Conservation (phyloP, 2,888 invertebrate species). For the Erebia palarica region DNA sequence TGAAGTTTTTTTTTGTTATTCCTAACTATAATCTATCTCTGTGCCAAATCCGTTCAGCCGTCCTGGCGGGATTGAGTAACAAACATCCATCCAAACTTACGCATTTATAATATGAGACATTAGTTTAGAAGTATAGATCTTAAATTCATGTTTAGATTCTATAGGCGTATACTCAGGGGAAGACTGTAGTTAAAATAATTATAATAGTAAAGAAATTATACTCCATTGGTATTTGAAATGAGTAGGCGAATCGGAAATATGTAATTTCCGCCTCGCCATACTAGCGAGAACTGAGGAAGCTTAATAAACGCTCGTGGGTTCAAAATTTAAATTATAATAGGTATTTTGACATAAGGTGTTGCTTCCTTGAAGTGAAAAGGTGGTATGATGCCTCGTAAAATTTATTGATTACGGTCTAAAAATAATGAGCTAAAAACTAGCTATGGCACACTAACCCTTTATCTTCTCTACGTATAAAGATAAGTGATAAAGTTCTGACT, state of each 20-base stretch:
- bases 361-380: not conserved
- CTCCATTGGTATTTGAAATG: constrained; percentile 20
- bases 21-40: too few species aligned
- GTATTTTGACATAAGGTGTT: constrained; percentile 16
- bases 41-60: too few species aligned
- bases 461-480: too few species aligned
- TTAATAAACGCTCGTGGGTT: constrained; percentile 10
- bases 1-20: too few species aligned
- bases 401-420: too few species aligned
- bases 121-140: too few species aligned
- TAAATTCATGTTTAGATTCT: not conserved
- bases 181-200: constrained; percentile 8
- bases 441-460: too few species aligned
- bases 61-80: too few species aligned
- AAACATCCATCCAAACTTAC: too few species aligned
- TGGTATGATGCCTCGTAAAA: not conserved
- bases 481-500: too few species aligned
- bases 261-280: constrained; percentile 28
- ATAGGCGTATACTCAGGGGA: not conserved
- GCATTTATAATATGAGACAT: too few species aligned
- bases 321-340: constrained; percentile 17
- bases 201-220: constrained; percentile 12
- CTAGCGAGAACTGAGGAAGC: not conserved
- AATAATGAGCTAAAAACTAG: too few species aligned
- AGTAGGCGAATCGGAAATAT: constrained; percentile 30